These are phyloP conservation scores for Gallinago solitaria DNA, from an alignment of 2,797 vertebrate species.

Conservation along the genomic window DNA sequence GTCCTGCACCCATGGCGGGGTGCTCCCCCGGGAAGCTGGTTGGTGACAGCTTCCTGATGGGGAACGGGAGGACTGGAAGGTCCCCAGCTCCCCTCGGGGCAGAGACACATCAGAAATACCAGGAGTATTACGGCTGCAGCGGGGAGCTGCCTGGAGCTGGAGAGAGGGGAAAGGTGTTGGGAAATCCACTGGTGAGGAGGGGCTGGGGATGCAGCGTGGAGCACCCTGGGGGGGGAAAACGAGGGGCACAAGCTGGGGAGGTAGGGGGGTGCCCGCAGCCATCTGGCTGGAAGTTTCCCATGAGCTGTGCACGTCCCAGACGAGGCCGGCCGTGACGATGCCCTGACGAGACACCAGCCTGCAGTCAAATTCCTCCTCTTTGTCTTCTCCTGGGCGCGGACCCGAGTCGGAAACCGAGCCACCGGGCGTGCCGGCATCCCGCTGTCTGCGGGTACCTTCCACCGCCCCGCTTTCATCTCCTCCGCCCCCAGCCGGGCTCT, in stretches of 20 bases:
- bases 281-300: not conserved
- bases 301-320: not conserved
- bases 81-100: not conserved
- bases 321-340: not conserved
- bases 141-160: not conserved
- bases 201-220: fast-evolving
- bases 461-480: conserved; percentile 4
- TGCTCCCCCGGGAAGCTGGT: not conserved
- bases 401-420: not conserved
- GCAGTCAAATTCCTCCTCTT: conserved; percentile 34
- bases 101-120: not conserved
- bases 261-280: fast-evolving
- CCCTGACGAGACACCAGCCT: conserved; percentile 47
- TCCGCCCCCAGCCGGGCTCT: not conserved
- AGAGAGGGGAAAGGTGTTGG: not conserved
- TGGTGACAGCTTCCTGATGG: not conserved
- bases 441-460: not conserved
- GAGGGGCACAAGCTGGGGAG: not conserved
- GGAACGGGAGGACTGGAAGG: not conserved
- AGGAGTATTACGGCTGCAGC: not conserved
- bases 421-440: not conserved
- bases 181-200: not conserved
- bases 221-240: fast-evolving
- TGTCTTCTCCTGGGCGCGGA: conserved; percentile 4
- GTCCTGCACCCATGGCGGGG: not conserved